Conservation (phyloP, 2,113 vertebrate genomes). For the Colinus virginianus region DNA sequence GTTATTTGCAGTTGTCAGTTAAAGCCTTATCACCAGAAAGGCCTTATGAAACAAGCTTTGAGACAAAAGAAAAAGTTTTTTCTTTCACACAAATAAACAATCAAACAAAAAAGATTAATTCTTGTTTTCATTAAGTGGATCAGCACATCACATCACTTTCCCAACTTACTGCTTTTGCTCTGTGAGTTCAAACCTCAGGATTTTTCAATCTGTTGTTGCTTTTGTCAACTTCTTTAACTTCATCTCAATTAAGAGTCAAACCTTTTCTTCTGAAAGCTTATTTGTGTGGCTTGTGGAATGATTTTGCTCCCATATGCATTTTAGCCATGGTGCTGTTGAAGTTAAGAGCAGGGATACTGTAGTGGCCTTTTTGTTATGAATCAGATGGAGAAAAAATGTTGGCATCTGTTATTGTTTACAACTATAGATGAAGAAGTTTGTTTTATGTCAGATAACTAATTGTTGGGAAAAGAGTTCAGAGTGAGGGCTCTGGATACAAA, state of each 20-base stretch:
- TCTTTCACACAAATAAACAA: not conserved
- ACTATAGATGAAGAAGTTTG: not conserved
- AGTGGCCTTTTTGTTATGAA: not conserved
- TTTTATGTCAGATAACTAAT: not conserved
- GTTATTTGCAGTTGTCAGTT: too few relatives aligned
- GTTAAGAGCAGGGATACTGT: not conserved
- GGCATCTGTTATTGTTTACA: not conserved
- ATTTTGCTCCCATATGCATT: not conserved
- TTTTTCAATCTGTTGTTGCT: not conserved
- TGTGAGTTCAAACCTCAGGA: not conserved
- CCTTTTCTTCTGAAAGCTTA: not conserved
- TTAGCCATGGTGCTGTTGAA: not conserved
- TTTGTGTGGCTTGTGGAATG: not conserved
- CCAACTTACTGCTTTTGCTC: not conserved
- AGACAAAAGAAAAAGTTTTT: too few relatives aligned
- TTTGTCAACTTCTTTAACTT: not conserved
- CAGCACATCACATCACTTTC: not conserved
- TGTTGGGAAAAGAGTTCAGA: not conserved
- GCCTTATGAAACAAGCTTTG: too few relatives aligned
- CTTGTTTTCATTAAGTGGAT: not conserved
- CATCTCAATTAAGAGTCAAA: not conserved
- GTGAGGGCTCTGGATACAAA: not conserved
- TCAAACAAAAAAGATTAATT: not conserved
- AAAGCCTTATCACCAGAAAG: too few relatives aligned
- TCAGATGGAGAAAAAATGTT: not conserved